Conservation (phyloP, 2,888 invertebrate genomes). For the Stenolophus ochropezus region DNA sequence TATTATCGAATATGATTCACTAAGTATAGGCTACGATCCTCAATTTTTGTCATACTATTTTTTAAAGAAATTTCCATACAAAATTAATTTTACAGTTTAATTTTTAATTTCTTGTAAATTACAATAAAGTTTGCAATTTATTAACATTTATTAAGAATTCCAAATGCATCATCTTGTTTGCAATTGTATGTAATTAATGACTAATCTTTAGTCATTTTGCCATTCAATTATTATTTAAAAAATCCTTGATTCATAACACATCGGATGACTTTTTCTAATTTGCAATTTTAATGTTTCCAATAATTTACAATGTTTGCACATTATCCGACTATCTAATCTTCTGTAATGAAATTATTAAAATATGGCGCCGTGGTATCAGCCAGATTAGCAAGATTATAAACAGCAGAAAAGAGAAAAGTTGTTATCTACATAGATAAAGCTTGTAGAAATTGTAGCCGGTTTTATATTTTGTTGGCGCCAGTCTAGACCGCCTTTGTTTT, state of each 20-base stretch:
- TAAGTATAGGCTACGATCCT: too few relatives aligned
- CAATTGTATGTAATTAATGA: too few relatives aligned
- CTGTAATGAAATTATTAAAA: background rate
- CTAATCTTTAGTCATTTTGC: too few relatives aligned
- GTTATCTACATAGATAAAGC: slow-evolving; percentile 1
- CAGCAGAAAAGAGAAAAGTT: background rate
- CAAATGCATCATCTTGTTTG: too few relatives aligned
- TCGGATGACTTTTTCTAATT: background rate
- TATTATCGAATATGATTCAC: too few relatives aligned
- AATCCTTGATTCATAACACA: background rate
- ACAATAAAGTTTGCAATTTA: too few relatives aligned
- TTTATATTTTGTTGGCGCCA: slow-evolving; percentile 23
- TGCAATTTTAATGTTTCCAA: background rate
- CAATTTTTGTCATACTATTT: too few relatives aligned
- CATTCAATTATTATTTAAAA: too few relatives aligned
- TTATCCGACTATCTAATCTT: background rate
- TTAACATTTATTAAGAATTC: too few relatives aligned
- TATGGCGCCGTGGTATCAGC: slow-evolving; percentile 7
- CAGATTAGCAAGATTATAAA: slow-evolving; percentile 6
- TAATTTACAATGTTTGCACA: slow-evolving; percentile 2
- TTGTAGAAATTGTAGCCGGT: background rate
- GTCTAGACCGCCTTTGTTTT: slow-evolving; percentile 5
- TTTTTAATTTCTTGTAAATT: too few relatives aligned
- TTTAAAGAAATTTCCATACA: too few relatives aligned
- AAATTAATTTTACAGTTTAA: too few relatives aligned